Base-by-base conservation (phyloP, 2,797 vertebrate genomes). In the Podarcis siculus region DNA sequence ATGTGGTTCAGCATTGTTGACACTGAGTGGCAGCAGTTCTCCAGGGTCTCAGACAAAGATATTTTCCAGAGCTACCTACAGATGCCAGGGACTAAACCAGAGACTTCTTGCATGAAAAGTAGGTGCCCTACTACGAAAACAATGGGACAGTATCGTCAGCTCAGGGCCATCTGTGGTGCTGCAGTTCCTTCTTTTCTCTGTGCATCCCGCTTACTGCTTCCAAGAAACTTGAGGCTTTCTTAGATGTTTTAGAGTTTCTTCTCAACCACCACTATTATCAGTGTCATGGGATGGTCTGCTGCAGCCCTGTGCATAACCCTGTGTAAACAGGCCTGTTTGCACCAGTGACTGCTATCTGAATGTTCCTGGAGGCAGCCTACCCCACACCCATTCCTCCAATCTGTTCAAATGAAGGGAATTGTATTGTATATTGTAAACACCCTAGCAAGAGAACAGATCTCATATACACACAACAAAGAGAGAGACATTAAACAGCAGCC, bases 351-450 rank as follows among this genome's bases (percentile, higher is more conserved):
- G 15, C 23, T 75, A 73, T 66, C 69, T 64, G 58, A 79, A 85
- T 85, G 77, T 80, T 73, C 82, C 3, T 49, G 67, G 77, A 66
- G 37, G 15, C n/a, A 49, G 69, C 37, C 32, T 55, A 45, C n/a
- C 71, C 27, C 49, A 42, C 19, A 9, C 35, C 27, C 39, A n/a
- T 39, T 9, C 49, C 42, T 45, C 80, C 64, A 35, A 73, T 42
- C 77, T 35, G 37, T 32, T 79, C 77, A 73, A 77, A 73, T 64
- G 82, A 80, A 80, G 71, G 37, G 67, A 80, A 64, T 67, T 87
- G 75, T 85, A 91, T 42, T 83, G 45, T 87, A 81, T n/a, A 15
- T 85, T 86, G 91, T 88, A 78, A 93, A 94, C 87, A 93, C 73
- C 78, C 89, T 84, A 90, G 92, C 91, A 89, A 89, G 91, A 85